phyloP scores from a whole-genome alignment of 2,888 invertebrate genomes.

The Drosophila niveifrons region DNA sequence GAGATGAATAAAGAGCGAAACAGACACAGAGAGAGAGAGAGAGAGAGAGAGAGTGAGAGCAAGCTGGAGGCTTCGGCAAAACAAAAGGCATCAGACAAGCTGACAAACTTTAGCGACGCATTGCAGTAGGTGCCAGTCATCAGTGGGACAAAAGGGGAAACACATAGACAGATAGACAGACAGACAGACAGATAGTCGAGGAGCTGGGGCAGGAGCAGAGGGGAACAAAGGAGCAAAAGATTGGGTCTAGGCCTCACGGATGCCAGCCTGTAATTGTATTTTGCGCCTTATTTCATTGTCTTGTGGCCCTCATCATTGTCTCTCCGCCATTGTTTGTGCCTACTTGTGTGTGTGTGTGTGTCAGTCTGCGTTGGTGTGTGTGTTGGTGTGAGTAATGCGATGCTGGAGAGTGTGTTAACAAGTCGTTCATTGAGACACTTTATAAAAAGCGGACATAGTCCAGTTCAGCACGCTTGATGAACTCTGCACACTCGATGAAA shows the following conservation, averaged over 20 bases:
- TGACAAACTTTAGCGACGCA: conserved; percentile 26
- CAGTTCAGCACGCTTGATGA: conserved; percentile 27
- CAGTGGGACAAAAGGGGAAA: neutral
- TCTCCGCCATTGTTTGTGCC: conserved; percentile 29
- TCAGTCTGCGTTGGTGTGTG: conserved; percentile 20
- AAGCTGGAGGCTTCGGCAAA: neutral
- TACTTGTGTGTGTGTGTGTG: conserved; percentile 43
- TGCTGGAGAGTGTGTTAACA: conserved; percentile 68
- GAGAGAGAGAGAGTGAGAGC: neutral
- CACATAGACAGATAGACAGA: neutral
- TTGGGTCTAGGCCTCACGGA: conserved; percentile 28
- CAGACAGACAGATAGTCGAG: neutral
- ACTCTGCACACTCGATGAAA: conserved; percentile 7
- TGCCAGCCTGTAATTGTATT: conserved; percentile 54
- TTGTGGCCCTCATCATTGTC: conserved; percentile 45
- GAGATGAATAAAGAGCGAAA: neutral
- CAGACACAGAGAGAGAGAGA: neutral
- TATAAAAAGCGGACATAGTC: conserved; percentile 43
- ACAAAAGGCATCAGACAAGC: conserved; percentile 24
- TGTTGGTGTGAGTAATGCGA: conserved; percentile 47
- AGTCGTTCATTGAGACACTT: conserved; percentile 74
- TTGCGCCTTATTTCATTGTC: conserved; percentile 49
- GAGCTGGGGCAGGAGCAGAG: neutral
- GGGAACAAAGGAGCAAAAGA: neutral
- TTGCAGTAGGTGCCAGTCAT: conserved; percentile 7